Base-by-base conservation (phyloP, 1,140 invertebrate species). In the Leptinotarsa undecemlineata region DNA sequence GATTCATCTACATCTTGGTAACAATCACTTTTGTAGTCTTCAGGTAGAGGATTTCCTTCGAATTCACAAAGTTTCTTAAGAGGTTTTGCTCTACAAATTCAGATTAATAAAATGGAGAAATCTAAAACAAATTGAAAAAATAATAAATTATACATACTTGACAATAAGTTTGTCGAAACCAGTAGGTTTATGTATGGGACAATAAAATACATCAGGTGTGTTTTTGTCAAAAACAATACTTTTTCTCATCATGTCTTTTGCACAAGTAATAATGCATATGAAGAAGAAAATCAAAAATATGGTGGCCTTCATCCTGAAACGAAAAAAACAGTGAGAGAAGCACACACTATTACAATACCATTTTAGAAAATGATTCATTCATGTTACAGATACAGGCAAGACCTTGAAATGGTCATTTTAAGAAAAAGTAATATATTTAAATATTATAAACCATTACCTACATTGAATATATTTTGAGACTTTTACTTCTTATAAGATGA, bases 191-290 rank as follows among this genome's bases (percentile, higher is more conserved):
- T 92, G 89, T 82, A 92, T 90, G 3, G 93, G 92, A 84, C 93
- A 95, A 82, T 95, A 95, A 84, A 95, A 95, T 1, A 94, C 92
- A 79, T 93, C 91, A 1, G 93, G 93, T 1, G 93, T 94, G 77
- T 93, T 93, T 83, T 94, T 92, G 79, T 95, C 92, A 80, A 90
- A 95, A 26, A 95, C 92, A 77, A 95, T 95, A 33, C 91, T 92
- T 84, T 94, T 94, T 47, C 92, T 84, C 87, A 94, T 90, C 89
- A 94, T 92, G 78, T 94, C 92, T 51, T 90, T 91, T n/a, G 73
- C 74, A 23, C 26, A 73, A 33, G 73, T n/a, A 23, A 67, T 61
- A 20, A 20, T 17, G 20, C 63, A 20, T 8, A 64, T 13, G 4
- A 64, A 64, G 63, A 33, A 64, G 63, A n/a, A 64, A 19, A 20